These are phyloP conservation scores for Sminthurinus aureus DNA, from an alignment of 2,888 invertebrate genomes.

Conservation along the genomic window DNA sequence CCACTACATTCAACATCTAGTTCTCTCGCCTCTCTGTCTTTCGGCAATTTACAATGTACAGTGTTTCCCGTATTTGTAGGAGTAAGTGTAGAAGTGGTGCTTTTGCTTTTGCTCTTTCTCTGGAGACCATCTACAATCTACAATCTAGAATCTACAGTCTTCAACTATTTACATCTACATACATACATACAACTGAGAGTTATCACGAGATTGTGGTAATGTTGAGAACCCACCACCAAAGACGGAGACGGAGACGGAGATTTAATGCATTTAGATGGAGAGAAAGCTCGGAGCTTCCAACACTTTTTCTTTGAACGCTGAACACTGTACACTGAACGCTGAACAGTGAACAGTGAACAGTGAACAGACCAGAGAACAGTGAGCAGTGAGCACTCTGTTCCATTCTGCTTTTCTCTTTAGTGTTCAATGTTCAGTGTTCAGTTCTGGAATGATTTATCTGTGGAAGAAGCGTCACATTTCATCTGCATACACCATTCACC, in stretches of 20 bases:
- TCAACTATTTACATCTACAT: too few species aligned
- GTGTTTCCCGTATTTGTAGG: too few species aligned
- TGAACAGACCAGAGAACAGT: too few species aligned
- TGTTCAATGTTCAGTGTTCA: background rate
- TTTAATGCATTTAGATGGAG: constrained; percentile 11
- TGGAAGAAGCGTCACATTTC: constrained; percentile 13
- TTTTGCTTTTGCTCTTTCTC: too few species aligned
- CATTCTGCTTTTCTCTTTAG: background rate
- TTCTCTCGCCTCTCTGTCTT: background rate
- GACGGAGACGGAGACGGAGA: constrained; percentile 10
- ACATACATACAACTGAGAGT: background rate
- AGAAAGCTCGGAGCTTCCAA: too few species aligned
- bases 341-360: too few species aligned
- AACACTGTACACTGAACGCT: background rate
- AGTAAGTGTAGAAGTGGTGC: too few species aligned
- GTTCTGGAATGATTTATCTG: constrained; percentile 31
- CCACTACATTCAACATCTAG: background rate
- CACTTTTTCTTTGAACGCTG: background rate
- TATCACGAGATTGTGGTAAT: constrained; percentile 5
- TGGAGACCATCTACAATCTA: too few species aligned
- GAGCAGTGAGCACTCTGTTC: too few species aligned
- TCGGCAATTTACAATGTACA: too few species aligned
- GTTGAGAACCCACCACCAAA: background rate
- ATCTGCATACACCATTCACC: constrained; percentile 18
- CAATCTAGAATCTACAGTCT: too few species aligned